These are phyloP conservation scores for Oreochromis grahami DNA, from an alignment of 2,797 vertebrate species.

Conservation along the genomic window DNA sequence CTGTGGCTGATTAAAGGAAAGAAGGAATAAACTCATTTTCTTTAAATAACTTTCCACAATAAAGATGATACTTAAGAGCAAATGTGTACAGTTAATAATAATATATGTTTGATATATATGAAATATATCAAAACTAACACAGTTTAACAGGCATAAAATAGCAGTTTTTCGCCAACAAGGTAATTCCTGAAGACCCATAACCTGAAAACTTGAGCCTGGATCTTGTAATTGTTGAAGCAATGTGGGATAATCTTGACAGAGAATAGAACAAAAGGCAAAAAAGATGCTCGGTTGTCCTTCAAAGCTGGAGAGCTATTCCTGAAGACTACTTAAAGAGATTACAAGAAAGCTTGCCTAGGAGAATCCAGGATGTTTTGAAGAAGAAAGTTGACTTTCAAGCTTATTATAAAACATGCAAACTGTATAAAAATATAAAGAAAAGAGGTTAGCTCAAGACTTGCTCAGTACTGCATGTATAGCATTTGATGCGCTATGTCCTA, in stretches of 20 bases:
- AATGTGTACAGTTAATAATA: neutral
- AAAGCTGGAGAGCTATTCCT: neutral
- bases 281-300: neutral
- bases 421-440: neutral
- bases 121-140: neutral
- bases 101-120: neutral
- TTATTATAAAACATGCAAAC: neutral
- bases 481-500: neutral
- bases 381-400: neutral
- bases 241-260: neutral
- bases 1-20: neutral
- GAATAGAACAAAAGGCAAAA: neutral
- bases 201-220: neutral
- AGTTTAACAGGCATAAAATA: neutral
- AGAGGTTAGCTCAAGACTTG: neutral
- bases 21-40: neutral
- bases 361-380: neutral
- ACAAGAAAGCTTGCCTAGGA: neutral
- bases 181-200: neutral
- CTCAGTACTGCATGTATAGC: neutral
- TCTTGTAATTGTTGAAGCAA: neutral
- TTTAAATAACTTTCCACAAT: neutral
- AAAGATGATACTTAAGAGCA: neutral
- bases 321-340: neutral
- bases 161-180: rapidly evolving